Evolutionary conservation across 2,888 invertebrate genomes (phyloP).

Genomic region (Malacosoma neustria): DNA sequence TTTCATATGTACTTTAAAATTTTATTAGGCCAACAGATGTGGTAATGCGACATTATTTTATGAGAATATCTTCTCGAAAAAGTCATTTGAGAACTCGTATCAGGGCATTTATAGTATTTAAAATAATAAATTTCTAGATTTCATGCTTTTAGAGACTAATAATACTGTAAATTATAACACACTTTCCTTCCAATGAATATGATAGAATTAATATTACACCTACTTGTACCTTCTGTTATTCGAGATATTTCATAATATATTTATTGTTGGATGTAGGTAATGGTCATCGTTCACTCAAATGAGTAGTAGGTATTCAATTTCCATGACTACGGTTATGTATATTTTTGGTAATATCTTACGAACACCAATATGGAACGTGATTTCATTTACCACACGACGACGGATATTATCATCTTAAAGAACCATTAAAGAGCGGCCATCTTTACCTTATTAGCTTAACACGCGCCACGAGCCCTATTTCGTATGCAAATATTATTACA

Average conservation of each 20-base stretch:
- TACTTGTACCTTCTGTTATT: too few relatives aligned
- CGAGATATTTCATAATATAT: too few relatives aligned
- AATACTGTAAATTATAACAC: too few relatives aligned
- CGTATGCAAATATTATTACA: slow-evolving; percentile 65
- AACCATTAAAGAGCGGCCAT: slow-evolving; percentile 53
- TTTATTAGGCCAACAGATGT: slow-evolving; percentile 37
- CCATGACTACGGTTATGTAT: slow-evolving; percentile 25
- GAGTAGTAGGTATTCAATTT: too few relatives aligned
- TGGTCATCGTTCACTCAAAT: too few relatives aligned
- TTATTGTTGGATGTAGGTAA: too few relatives aligned
- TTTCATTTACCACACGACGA: slow-evolving; percentile 45
- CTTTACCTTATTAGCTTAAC: slow-evolving; percentile 65
- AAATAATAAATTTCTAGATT: not conserved
- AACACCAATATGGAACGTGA: slow-evolving; percentile 41
- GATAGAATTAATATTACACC: too few relatives aligned
- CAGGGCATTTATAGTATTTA: not conserved
- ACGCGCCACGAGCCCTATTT: slow-evolving; percentile 59
- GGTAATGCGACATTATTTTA: slow-evolving; percentile 22
- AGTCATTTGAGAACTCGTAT: not conserved
- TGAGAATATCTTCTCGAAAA: not conserved
- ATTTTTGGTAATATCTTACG: slow-evolving; percentile 39
- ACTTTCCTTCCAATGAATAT: too few relatives aligned
- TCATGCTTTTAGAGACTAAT: not conserved
- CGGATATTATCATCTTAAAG: slow-evolving; percentile 45
- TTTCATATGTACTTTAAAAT: slow-evolving; percentile 35